phyloP scores from a whole-genome alignment of 92 coral and sea anemone genomes.

The Epizoanthus ramosus region DNA sequence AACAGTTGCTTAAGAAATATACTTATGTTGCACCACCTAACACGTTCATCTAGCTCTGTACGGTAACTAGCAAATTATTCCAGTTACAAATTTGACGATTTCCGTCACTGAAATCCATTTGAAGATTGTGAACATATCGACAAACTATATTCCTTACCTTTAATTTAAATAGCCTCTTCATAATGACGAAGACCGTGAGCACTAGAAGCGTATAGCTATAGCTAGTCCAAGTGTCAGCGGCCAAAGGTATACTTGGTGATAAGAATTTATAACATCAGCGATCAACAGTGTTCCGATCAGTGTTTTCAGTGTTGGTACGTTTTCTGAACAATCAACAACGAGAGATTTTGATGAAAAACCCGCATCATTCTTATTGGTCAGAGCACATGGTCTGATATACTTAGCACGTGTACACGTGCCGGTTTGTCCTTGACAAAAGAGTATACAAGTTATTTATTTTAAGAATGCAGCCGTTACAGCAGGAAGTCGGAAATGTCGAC shows the following conservation, averaged over 20 bases:
- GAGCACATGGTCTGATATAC: too few species aligned
- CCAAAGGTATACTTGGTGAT: not conserved
- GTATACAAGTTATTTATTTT: not conserved
- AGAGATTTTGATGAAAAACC: not conserved
- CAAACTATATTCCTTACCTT: not conserved
- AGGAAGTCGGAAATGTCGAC: too few species aligned
- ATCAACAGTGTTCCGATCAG: not conserved
- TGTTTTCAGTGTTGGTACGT: not conserved
- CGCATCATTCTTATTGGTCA: conserved; percentile 9
- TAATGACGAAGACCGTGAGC: not conserved
- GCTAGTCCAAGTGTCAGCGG: not conserved
- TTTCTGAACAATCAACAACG: not conserved
- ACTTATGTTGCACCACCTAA: too few species aligned
- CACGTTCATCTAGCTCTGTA: too few species aligned
- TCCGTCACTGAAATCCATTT: not conserved
- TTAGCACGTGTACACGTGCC: conserved; percentile 9
- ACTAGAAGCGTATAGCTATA: too few species aligned
- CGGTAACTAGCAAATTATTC: too few species aligned
- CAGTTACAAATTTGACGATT: not conserved
- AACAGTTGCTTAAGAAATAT: too few species aligned
- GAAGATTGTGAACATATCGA: not conserved
- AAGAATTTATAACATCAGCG: not conserved
- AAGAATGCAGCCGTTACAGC: not conserved
- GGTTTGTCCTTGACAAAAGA: not conserved
- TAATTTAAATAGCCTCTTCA: not conserved